Evolutionary conservation across 2,888 invertebrate species (phyloP).

Genomic region (Trypoxylon attenuatum): DNA sequence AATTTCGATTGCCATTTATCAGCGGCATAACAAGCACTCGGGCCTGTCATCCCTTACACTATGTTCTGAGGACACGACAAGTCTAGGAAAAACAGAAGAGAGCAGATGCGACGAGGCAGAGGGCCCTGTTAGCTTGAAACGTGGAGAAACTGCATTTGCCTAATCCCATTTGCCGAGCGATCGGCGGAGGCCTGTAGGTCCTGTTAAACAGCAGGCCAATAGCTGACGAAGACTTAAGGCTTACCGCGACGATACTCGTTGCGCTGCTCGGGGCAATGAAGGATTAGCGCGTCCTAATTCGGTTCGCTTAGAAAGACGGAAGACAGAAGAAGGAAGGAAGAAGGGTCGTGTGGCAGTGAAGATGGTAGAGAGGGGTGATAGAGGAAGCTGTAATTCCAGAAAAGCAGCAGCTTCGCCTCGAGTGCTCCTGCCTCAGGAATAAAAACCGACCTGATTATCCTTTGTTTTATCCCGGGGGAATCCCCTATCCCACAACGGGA

Average conservation of each 20-base stretch:
- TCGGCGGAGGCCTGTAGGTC: neutral
- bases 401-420: constrained; percentile 6
- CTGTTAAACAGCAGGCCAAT: constrained; percentile 10
- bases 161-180: constrained; percentile 25
- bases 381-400: constrained; percentile 46
- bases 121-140: neutral
- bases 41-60: too few relatives aligned
- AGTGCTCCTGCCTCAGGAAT: constrained; percentile 43
- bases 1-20: too few relatives aligned
- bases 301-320: constrained; percentile 36
- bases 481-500: constrained; percentile 46
- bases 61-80: too few relatives aligned
- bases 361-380: too few relatives aligned
- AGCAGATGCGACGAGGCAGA: neutral
- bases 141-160: neutral
- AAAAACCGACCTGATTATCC: constrained; percentile 63
- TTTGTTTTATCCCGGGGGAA: constrained; percentile 55
- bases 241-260: neutral
- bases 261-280: constrained; percentile 2
- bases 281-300: constrained; percentile 42
- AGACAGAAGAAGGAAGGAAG: constrained; percentile 28
- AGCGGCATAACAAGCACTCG: too few relatives aligned
- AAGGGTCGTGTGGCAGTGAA: constrained; percentile 13
- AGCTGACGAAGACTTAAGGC: constrained; percentile 14
- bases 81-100: neutral